A percentile compares a stretch with the other conserved stretches of the same genome.
Conservation (phyloP, 2,113 vertebrate species). For the Clarias magur region DNA sequence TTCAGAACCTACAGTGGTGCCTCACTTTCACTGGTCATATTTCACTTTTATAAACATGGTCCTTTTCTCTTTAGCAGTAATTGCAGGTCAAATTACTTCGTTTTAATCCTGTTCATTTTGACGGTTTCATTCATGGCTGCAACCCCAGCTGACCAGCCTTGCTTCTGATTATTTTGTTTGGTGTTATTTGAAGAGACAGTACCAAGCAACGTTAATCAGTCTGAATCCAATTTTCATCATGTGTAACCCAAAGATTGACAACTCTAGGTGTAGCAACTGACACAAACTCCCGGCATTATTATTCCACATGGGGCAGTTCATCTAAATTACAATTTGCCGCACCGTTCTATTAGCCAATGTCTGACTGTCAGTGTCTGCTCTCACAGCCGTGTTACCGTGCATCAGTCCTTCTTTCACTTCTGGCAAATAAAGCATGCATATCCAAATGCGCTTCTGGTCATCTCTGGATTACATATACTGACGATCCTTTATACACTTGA, state of each 20-base stretch:
- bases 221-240: slow-evolving; percentile 98
- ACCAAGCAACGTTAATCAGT: slow-evolving; percentile 94
- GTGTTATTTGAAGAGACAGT: slow-evolving; percentile 95
- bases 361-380: slow-evolving; percentile 21
- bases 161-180: slow-evolving; percentile 91
- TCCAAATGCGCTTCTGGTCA: background rate
- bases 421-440: background rate
- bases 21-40: slow-evolving; percentile 63
- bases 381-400: background rate
- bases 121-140: slow-evolving; percentile 85
- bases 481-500: background rate
- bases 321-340: slow-evolving; percentile 89
- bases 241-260: slow-evolving; percentile 97
- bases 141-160: slow-evolving; percentile 71
- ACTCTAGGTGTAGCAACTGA: slow-evolving; percentile 91
- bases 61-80: slow-evolving; percentile 79
- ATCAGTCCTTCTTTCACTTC: background rate
- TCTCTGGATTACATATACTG: background rate
- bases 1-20: slow-evolving; percentile 67
- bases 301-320: slow-evolving; percentile 86
- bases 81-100: slow-evolving; percentile 88
- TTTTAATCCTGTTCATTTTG: slow-evolving; percentile 84
- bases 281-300: slow-evolving; percentile 75
- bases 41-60: slow-evolving; percentile 65
- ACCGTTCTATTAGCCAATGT: slow-evolving; percentile 84